phyloP scores from a whole-genome alignment of 2,113 vertebrate species.

The Cavia porcellus region DNA sequence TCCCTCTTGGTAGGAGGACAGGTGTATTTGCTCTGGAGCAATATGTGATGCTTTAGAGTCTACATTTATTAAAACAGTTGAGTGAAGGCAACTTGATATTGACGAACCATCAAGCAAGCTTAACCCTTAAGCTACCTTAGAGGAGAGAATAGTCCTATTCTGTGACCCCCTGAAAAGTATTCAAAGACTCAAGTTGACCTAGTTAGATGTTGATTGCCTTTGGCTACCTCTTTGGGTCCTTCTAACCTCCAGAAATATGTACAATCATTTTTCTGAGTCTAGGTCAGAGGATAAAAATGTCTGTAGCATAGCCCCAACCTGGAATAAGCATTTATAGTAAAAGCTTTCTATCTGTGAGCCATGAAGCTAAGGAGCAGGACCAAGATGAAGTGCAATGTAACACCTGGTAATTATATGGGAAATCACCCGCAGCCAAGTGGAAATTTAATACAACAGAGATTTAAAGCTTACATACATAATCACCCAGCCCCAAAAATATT shows the following conservation, averaged over 20 bases:
- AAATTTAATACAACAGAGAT: background rate
- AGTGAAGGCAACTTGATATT: background rate
- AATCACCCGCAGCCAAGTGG: background rate
- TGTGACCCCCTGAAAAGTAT: background rate
- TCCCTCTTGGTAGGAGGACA: background rate
- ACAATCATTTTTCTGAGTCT: background rate
- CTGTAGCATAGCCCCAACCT: background rate
- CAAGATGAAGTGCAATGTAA: background rate
- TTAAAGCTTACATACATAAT: background rate
- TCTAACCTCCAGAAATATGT: background rate
- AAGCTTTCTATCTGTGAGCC: background rate
- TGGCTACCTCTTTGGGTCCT: background rate
- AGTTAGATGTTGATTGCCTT: background rate
- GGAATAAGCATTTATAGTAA: background rate
- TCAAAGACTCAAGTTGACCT: background rate
- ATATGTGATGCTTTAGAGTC: background rate
- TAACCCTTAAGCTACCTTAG: background rate
- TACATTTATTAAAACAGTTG: background rate
- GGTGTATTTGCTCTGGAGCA: background rate
- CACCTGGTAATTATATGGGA: background rate
- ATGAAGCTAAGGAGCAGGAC: background rate
- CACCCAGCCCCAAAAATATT: background rate
- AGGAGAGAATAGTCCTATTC: background rate
- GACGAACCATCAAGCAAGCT: background rate
- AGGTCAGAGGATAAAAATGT: background rate